phyloP scores from a whole-genome alignment of 1,140 invertebrate genomes.

The Heterodera schachtii region DNA sequence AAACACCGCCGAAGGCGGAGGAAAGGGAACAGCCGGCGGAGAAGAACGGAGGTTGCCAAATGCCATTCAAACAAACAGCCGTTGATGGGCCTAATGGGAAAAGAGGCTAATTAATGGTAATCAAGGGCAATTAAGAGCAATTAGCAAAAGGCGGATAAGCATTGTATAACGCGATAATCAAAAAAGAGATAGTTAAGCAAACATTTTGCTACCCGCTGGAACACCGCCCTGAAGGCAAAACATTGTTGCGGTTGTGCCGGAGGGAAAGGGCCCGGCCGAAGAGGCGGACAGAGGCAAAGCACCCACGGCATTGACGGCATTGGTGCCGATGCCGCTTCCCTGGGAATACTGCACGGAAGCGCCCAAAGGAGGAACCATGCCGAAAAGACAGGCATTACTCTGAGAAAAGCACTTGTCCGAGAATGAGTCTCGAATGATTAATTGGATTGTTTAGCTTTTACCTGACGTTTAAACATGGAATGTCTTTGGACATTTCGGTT shows the following conservation, averaged over 20 bases:
- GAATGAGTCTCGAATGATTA: background rate
- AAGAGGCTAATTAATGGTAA: too few species aligned
- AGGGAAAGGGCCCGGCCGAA: background rate
- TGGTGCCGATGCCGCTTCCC: background rate
- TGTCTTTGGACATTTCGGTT: background rate
- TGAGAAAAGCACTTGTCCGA: too few species aligned
- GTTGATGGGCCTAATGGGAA: background rate
- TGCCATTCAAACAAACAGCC: constrained; percentile 6
- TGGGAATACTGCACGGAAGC: constrained; percentile 11
- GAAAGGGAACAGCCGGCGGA: background rate
- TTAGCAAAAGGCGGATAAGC: too few species aligned
- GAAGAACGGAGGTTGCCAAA: constrained; percentile 10
- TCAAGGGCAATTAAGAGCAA: too few species aligned
- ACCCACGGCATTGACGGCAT: background rate
- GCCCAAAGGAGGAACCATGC: constrained; percentile 10
- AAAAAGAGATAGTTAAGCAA: too few species aligned
- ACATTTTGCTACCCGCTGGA: background rate
- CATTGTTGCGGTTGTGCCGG: constrained; percentile 17
- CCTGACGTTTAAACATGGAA: background rate
- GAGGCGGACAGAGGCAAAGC: too few species aligned
- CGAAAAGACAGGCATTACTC: background rate
- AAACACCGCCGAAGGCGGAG: background rate
- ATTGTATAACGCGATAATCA: too few species aligned
- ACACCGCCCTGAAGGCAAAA: constrained; percentile 12
- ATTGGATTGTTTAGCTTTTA: background rate